These are phyloP conservation scores for Isaurus tuberculatus DNA, from an alignment of 92 coral and sea anemone species.

Conservation along the genomic window DNA sequence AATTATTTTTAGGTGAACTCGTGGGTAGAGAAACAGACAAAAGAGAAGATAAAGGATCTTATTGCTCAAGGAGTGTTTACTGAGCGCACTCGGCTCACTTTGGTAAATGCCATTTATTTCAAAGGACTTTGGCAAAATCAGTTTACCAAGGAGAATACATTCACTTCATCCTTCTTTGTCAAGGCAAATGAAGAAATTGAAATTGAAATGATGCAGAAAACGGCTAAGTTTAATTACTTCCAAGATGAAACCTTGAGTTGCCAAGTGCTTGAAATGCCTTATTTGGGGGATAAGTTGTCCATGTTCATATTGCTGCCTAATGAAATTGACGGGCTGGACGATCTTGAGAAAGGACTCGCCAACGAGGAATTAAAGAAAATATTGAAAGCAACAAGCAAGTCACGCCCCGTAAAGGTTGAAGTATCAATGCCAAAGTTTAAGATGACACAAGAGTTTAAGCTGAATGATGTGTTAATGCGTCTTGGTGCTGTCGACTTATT, in stretches of 20 bases:
- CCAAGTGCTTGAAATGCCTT: conserved; percentile 80
- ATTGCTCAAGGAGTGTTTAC: conserved; percentile 60
- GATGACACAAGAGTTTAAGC: conserved; percentile 67
- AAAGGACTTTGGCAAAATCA: conserved; percentile 85
- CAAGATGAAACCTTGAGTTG: conserved; percentile 52
- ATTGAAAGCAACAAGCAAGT: conserved; percentile 35
- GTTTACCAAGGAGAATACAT: conserved; percentile 63
- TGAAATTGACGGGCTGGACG: conserved; percentile 70
- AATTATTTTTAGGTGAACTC: conserved; percentile 69
- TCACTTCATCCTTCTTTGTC: conserved; percentile 59
- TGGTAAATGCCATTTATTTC: conserved; percentile 92
- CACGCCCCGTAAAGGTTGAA: conserved; percentile 58
- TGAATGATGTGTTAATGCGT: conserved; percentile 57
- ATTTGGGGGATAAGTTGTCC: conserved; percentile 67
- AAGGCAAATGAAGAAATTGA: conserved; percentile 52
- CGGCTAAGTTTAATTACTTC: conserved; percentile 55
- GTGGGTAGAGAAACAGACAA: conserved; percentile 92
- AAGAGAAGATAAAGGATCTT: conserved; percentile 76
- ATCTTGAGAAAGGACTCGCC: conserved; percentile 74
- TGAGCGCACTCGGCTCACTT: conserved; percentile 66
- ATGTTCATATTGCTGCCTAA: conserved; percentile 85
- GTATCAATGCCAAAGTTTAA: conserved; percentile 88
- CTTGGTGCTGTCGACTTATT: conserved; percentile 84
- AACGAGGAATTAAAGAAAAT: conserved; percentile 53
- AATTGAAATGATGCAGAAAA: conserved; percentile 81